These are phyloP conservation scores for Actinemys pallida DNA, from an alignment of 2,113 vertebrate species.

Conservation along the genomic window DNA sequence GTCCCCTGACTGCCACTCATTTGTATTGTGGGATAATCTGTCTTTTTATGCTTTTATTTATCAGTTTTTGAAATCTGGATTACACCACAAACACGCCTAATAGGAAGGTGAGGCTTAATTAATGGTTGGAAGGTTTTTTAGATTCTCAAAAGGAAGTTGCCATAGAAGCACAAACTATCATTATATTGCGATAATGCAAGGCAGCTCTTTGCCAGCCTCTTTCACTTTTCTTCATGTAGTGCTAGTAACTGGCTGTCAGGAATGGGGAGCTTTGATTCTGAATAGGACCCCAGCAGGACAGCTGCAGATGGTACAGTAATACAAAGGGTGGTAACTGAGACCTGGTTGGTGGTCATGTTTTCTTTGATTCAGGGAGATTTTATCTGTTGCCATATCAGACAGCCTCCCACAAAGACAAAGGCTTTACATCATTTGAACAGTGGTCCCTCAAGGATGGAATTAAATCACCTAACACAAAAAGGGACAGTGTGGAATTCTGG, in stretches of 20 bases:
- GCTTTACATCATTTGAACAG: slow-evolving; percentile 74
- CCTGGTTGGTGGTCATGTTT: slow-evolving; percentile 73
- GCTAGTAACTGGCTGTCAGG: slow-evolving; percentile 61
- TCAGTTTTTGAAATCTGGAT: background rate
- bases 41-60: slow-evolving; percentile 27
- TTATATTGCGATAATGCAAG: slow-evolving; percentile 40
- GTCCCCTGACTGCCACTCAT: background rate
- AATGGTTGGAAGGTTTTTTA: slow-evolving; percentile 65
- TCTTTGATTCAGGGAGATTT: slow-evolving; percentile 75
- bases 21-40: background rate
- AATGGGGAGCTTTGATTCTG: slow-evolving; percentile 71
- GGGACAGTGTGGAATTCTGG: slow-evolving; percentile 60
- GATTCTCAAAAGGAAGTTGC: slow-evolving; percentile 50
- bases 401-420: slow-evolving; percentile 75
- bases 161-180: slow-evolving; percentile 60
- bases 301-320: slow-evolving; percentile 62
- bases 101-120: slow-evolving; percentile 55
- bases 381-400: slow-evolving; percentile 68
- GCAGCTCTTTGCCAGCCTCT: slow-evolving; percentile 40
- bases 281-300: slow-evolving; percentile 73
- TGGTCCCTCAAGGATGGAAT: slow-evolving; percentile 74
- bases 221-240: slow-evolving; percentile 64
- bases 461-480: slow-evolving; percentile 73
- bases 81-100: slow-evolving; percentile 4
- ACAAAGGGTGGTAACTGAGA: slow-evolving; percentile 71